Percentiles rank a stretch among this genome's conserved stretches.
phyloP scores from a whole-genome alignment of 2,113 vertebrate genomes.

The Dromas ardeola region DNA sequence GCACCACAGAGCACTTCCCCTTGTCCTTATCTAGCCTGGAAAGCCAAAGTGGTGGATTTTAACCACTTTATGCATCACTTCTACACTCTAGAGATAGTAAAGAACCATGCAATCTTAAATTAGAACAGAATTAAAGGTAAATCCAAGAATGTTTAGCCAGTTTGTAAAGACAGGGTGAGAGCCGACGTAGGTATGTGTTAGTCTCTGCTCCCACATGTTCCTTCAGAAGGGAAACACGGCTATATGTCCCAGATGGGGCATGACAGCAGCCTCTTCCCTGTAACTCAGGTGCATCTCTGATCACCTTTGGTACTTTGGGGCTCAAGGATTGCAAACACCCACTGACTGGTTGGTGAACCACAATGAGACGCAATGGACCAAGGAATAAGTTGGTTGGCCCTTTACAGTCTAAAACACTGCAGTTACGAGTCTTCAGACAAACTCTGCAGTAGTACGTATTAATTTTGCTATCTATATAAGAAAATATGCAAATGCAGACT shows the following conservation, averaged over 20 bases:
- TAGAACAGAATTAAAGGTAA: not conserved
- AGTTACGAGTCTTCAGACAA: not conserved
- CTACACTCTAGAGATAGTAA: not conserved
- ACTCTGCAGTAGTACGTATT: not conserved
- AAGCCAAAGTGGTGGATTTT: not conserved
- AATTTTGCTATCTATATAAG: not conserved
- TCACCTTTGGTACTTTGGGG: not conserved
- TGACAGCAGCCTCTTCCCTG: not conserved
- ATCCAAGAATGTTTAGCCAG: not conserved
- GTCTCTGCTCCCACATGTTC: not conserved
- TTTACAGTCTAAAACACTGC: not conserved
- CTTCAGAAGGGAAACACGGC: not conserved
- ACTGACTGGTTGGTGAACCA: not conserved
- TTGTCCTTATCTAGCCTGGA: not conserved
- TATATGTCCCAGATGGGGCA: fast-evolving
- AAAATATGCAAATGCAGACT: not conserved
- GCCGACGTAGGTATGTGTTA: fast-evolving
- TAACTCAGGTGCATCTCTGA: not conserved
- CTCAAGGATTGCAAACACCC: not conserved
- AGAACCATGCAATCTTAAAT: not conserved
- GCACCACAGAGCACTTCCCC: not conserved
- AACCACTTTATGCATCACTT: not conserved
- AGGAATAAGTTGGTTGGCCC: not conserved
- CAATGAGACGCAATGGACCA: not conserved
- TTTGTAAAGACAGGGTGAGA: not conserved